Evolutionary conservation across 2,888 invertebrate species (phyloP).

Genomic region (Tetheella fluctuosa): DNA sequence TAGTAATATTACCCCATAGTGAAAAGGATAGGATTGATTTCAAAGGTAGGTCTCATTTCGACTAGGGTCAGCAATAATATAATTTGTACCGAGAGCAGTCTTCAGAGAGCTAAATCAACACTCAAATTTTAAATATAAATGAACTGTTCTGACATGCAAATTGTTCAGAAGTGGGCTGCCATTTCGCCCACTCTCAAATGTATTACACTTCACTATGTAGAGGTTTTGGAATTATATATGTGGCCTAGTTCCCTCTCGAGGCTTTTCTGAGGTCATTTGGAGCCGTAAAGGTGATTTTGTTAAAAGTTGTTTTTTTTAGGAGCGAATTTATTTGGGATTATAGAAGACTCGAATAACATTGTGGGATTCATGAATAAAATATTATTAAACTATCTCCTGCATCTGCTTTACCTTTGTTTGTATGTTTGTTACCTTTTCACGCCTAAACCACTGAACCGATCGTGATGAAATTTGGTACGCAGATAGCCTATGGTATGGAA

Average conservation of each 20-base stretch:
- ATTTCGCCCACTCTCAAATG: slow-evolving; percentile 1
- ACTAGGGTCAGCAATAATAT: not conserved
- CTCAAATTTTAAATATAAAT: not conserved
- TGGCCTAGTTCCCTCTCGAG: not conserved
- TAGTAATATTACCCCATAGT: too few species aligned
- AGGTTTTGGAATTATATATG: slow-evolving; percentile 1
- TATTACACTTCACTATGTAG: not conserved
- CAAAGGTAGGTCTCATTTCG: too few species aligned
- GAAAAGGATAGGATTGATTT: too few species aligned
- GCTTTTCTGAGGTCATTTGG: not conserved
- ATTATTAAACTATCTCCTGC: too few species aligned
- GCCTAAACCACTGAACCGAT: too few species aligned
- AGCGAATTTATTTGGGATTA: not conserved
- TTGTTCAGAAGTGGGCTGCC: slow-evolving; percentile 3
- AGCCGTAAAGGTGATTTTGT: not conserved
- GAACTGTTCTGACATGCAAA: slow-evolving; percentile 6
- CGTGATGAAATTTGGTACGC: too few species aligned
- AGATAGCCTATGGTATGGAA: too few species aligned
- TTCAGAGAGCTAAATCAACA: not conserved
- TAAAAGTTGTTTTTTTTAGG: not conserved
- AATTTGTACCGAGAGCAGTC: not conserved
- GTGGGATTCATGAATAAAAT: too few species aligned
- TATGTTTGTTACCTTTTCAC: too few species aligned
- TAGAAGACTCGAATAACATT: too few species aligned
- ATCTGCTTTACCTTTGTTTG: too few species aligned